Conservation (phyloP, 92 coral and sea anemone species). For the Bergia puertoricense region DNA sequence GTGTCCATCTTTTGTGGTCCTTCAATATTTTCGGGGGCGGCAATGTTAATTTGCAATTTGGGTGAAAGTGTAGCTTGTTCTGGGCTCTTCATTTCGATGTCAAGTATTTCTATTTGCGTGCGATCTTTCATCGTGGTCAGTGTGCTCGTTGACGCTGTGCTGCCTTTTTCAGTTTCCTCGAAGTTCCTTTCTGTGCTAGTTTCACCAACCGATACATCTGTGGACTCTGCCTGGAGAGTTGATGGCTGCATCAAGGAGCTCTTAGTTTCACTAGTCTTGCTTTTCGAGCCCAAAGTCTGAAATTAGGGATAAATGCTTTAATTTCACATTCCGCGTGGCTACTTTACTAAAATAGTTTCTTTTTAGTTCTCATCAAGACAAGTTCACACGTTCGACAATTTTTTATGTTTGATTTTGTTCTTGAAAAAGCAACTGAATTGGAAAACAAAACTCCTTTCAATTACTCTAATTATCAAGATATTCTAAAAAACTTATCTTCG, state of each 20-base stretch:
- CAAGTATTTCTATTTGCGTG: not conserved
- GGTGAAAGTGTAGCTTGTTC: not conserved
- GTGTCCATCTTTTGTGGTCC: slow-evolving; percentile 12
- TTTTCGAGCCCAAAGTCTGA: slow-evolving; percentile 9
- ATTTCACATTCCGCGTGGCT: not conserved
- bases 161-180: not conserved
- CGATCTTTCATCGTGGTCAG: not conserved
- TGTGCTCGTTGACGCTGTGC: not conserved
- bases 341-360: not conserved
- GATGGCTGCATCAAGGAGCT: not conserved
- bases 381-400: not conserved
- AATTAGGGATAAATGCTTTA: not conserved
- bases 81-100: slow-evolving; percentile 34
- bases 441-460: no score
- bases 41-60: not conserved
- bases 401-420: no score
- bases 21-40: not conserved
- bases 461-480: no score
- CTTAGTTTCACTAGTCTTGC: not conserved
- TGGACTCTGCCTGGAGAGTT: not conserved
- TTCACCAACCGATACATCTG: not conserved
- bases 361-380: not conserved
- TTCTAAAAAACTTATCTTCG: no score
- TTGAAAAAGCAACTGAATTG: no score
- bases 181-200: not conserved